Evolutionary conservation across 1,140 invertebrate species (phyloP), one percentile per base, ranked within the genome.

Genomic region (Nasonia giraulti): DNA sequence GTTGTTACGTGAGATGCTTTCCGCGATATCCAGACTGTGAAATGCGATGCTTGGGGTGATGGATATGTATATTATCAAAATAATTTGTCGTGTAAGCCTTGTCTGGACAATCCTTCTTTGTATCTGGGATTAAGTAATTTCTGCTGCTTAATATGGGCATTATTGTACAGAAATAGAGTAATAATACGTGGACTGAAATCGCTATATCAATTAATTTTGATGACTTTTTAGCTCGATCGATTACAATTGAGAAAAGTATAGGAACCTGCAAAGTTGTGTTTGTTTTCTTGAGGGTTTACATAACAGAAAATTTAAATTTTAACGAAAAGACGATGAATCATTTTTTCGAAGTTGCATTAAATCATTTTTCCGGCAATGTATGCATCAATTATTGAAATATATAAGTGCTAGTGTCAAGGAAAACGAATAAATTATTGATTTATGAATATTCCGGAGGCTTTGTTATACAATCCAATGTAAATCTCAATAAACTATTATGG

Each of bases 391-490:
- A 75, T 75, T 40, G 23, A 75, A 47, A 75, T 75, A 7, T 55
- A 55, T 77, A 55, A 79, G 12, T 79, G 62, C 37, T 80, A 71
- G 37, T 82, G 31, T 37, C 47, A 37, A 82, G 44, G 27, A 74
- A 44, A 82, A 37, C 11, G 80, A 55, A 55, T 74, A 74, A 71
- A 82, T 74, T 73, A 50, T 20, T 33, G 50, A 17, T 20, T 55
- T 37, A 82, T 80, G 66, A 80, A 80, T 71, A 80, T 80, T 80
- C 40, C 14, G 44, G 23, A 81, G 33, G 44, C 17, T 81, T 81
- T n/a, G 37, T 81, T 73, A 71, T 71, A 27, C 3, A 81, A 44
- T 81, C 20, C 3, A 7, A 62, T 62, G 55, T 62, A 62, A 62
- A 27, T 78, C 11, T 55, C 40, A 78, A 55, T 62, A 23, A 78